Conservation (phyloP, 2,113 vertebrate species). For the Tachysurus vachellii region DNA sequence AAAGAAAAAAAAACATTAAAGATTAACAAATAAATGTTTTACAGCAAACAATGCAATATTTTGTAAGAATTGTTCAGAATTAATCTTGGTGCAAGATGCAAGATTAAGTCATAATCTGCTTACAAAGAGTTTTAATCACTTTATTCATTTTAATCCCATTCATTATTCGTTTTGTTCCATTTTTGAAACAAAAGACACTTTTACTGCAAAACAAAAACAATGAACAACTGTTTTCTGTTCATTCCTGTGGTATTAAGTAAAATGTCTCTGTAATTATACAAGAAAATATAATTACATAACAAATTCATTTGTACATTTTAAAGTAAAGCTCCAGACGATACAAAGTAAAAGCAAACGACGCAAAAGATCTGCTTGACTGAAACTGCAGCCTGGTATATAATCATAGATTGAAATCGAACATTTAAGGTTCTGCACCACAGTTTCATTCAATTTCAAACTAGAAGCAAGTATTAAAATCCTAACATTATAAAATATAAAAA, state of each 20-base stretch:
- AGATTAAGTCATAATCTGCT: conserved; percentile 61
- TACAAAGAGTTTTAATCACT: conserved; percentile 55
- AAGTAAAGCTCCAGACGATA: not conserved
- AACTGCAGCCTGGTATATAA: not conserved
- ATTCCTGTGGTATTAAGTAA: not conserved
- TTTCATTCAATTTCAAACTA: conserved; percentile 3
- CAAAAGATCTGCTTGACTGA: not conserved
- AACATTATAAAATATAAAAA: not conserved
- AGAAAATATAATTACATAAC: not conserved
- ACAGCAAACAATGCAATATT: not conserved
- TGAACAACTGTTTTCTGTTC: not conserved
- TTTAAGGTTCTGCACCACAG: not conserved
- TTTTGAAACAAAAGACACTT: conserved; percentile 49
- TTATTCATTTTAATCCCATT: not conserved
- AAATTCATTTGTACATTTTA: not conserved
- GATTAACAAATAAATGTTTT: not conserved
- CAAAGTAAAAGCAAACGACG: not conserved
- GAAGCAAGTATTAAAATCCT: not conserved
- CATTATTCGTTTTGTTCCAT: conserved; percentile 1
- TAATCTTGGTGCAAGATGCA: conserved; percentile 39
- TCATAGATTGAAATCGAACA: not conserved
- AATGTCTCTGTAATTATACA: not conserved
- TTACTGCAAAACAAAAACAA: conserved; percentile 26
- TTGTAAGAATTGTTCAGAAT: conserved; percentile 31
- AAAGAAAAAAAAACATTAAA: too few species aligned